These are phyloP conservation scores for Aphelenchoides bicaudatus DNA, from an alignment of 2,888 invertebrate genomes.

Conservation along the genomic window DNA sequence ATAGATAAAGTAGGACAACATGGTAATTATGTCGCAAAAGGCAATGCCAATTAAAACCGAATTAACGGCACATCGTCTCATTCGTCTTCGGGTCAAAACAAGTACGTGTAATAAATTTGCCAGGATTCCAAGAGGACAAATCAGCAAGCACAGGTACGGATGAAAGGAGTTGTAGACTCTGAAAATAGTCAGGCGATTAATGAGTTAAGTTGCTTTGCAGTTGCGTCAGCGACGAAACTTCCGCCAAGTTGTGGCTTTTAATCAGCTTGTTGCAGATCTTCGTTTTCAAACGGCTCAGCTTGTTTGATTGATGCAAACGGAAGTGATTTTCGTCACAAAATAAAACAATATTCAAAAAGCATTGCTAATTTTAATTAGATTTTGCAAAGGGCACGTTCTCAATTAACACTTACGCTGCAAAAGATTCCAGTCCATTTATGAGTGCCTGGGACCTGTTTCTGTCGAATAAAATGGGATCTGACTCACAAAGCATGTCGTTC, in stretches of 20 bases:
- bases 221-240: neutral
- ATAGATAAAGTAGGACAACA: slow-evolving; percentile 37
- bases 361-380: neutral
- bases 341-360: neutral
- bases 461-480: slow-evolving; percentile 41
- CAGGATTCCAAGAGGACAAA: slow-evolving; percentile 39
- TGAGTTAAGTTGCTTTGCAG: slow-evolving; percentile 10
- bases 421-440: slow-evolving; percentile 12
- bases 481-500: slow-evolving; percentile 35
- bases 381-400: neutral
- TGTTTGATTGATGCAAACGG: no score
- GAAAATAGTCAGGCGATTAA: slow-evolving; percentile 7
- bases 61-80: slow-evolving; percentile 39
- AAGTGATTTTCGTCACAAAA: neutral
- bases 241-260: neutral
- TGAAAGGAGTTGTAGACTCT: slow-evolving; percentile 37
- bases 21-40: slow-evolving; percentile 38
- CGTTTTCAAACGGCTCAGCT: no score
- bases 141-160: slow-evolving; percentile 37
- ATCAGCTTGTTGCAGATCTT: no score
- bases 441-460: slow-evolving; percentile 20
- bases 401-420: slow-evolving; percentile 20
- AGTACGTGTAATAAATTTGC: slow-evolving; percentile 42
- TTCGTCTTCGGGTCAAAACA: slow-evolving; percentile 40
- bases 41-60: slow-evolving; percentile 40